Evolutionary conservation across 2,888 invertebrate species (phyloP).

Genomic region (Brenthis ino): DNA sequence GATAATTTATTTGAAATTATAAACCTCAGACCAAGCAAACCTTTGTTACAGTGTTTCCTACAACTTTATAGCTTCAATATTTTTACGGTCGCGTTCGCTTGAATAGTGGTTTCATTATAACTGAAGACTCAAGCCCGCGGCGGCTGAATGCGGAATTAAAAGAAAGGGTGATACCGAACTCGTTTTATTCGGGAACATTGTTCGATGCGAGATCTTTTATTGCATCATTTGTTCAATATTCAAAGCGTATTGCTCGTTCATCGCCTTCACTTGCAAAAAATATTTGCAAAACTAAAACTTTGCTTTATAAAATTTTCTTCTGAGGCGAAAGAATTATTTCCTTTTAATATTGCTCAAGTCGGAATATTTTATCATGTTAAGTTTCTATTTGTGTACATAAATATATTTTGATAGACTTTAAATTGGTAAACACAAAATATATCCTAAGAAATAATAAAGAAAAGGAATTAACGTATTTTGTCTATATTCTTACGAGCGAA

Average conservation of each 20-base stretch:
- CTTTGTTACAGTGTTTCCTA: constrained; percentile 15
- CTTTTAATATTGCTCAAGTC: too few species aligned
- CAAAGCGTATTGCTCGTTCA: constrained; percentile 24
- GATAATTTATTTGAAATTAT: constrained; percentile 34
- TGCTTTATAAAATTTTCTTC: constrained; percentile 8
- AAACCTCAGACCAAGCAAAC: constrained; percentile 1
- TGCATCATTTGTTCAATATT: constrained; percentile 33
- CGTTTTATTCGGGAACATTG: constrained; percentile 34
- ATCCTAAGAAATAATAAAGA: too few species aligned
- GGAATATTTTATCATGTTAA: too few species aligned
- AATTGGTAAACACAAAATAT: too few species aligned
- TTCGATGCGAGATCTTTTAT: constrained; percentile 31
- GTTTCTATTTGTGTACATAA: too few species aligned
- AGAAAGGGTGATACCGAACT: constrained; percentile 31
- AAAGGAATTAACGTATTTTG: too few species aligned
- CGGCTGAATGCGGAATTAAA: constrained; percentile 34
- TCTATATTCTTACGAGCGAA: too few species aligned
- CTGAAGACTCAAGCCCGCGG: constrained; percentile 28
- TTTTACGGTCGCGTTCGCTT: constrained; percentile 28
- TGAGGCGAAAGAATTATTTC: background rate
- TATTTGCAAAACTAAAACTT: constrained; percentile 18
- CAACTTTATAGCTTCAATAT: constrained; percentile 27
- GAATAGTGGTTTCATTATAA: constrained; percentile 39
- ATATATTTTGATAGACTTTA: too few species aligned
- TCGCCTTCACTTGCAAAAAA: constrained; percentile 21